Base-by-base conservation (phyloP, 2,113 vertebrate species). In the Mirounga angustirostris region DNA sequence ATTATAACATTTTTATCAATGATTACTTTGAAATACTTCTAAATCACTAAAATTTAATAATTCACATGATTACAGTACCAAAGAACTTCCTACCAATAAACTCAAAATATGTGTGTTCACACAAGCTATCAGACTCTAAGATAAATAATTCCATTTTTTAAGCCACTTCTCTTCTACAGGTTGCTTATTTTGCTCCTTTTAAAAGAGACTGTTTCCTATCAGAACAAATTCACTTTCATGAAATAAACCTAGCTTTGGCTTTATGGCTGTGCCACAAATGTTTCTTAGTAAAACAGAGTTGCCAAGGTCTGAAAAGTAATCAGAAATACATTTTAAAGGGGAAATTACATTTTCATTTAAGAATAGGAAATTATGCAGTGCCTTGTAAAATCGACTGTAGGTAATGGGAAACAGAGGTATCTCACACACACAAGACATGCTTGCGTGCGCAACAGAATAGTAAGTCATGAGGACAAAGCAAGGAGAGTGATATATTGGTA, bases 341-440 rank as follows among this genome's bases (percentile, higher is more conserved):
- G 86, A 94, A 98, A 97, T 98, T 97, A 97, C 12, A 89, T 95
- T 98, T 98, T 98, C 94, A 92, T 95, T 98, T 96, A 86, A 97
- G 87, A 93, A 98, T 93, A 85, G 92, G 97, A 98, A 98, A 97
- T 98, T 98, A 97, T 92, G 95, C 91, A 50, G 1, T 91, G 69
- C 93, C 63, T 81, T 94, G 93, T 98, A 98, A 98, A 98, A 98
- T 33, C 30, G 71, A 54, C 67, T 89, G 54, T 0, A 94, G 92
- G 88, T 97, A 98, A 97, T 88, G 71, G 0, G 24, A 98, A 95
- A 97, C 95, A 98, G 97, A 98, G 97, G 95, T 71, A 96, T 90
- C 87, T 78, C 92, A 22, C 63, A 59, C 84, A 67, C 69, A 63
- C 7, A 59, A 89, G 96, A 82, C 89, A 91, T 19, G 84, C 81